These are phyloP conservation scores for Alces alces DNA, from an alignment of 2,113 vertebrate species.

Conservation along the genomic window DNA sequence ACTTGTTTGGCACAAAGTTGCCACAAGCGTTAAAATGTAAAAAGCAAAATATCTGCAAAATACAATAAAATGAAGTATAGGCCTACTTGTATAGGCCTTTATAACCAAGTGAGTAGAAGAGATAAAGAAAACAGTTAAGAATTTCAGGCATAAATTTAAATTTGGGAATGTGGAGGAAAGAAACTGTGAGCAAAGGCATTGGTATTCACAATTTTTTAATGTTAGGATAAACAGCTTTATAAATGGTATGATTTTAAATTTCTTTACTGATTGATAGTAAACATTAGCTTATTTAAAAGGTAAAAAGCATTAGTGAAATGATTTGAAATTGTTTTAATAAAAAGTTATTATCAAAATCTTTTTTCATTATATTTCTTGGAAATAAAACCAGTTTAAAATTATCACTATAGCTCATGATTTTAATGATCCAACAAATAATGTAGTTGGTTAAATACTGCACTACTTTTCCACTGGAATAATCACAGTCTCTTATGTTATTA, in stretches of 20 bases:
- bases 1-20: not conserved
- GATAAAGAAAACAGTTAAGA: not conserved
- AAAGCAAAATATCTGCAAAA: not conserved
- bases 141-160: not conserved
- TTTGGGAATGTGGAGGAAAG: not conserved
- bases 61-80: not conserved
- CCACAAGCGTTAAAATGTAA: not conserved
- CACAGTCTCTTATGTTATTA: slow-evolving; percentile 52
- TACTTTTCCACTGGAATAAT: slow-evolving; percentile 59
- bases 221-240: not conserved
- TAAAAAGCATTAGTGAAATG: not conserved
- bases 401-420: not conserved
- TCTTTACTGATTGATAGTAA: not conserved
- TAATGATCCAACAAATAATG: slow-evolving; percentile 17
- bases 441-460: slow-evolving; percentile 23
- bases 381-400: slow-evolving; percentile 8
- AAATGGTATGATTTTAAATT: not conserved
- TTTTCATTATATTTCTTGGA: not conserved
- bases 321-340: not conserved
- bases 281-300: not conserved
- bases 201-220: not conserved
- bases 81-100: not conserved
- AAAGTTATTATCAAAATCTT: not conserved
- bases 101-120: not conserved
- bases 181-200: not conserved